Evolutionary conservation across 2,113 vertebrate genomes (phyloP), one percentile per base, ranked within the genome.

Genomic region (Dipodomys stephensi): DNA sequence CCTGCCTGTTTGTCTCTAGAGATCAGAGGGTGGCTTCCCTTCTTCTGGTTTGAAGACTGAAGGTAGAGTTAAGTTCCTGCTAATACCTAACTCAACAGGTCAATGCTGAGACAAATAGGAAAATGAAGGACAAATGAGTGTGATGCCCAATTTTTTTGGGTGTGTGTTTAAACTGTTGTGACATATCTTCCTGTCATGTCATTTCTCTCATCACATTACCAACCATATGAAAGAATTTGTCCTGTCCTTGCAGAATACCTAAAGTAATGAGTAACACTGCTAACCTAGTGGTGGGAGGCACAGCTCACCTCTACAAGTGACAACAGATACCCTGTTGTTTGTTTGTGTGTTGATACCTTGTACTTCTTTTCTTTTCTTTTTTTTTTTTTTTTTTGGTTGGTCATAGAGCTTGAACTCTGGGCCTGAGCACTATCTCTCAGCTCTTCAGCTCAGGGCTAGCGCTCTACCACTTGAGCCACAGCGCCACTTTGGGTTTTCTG

Each of bases 221-320:
- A 60, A 19, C 53, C 15, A 10, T 28, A 1, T 82, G n/a, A 46
- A 69, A 80, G 20, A n/a, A 13, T 49, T 4, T 35, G 16, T 0
- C 5, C 0, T 7, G 1, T 39, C 44, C 69, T 1, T 35, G 67
- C 32, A 44, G 30, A 62, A 32, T n/a, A 23, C 16, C 8, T 0
- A 6, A 22, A 15, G 25, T 16, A 16, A 8, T 69, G 67, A 27
- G 6, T 28, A 35, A 30, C 28, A 46, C 67, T 22, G 5, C 15
- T 6, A 10, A 13, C 23, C 44, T 20, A 10, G 44, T 28, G 35
- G 44, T 25, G n/a, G 89, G 46, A 7, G 0, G 13, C n/a, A 9
- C 1, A 19, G 28, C 28, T 83, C 62, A n/a, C 6, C 9, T 62
- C 49, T 18, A 1, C 19, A 7, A 15, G 28, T 16, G 30, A 7